Base-by-base conservation (phyloP, 2,888 invertebrate genomes). In the Spodoptera picta region DNA sequence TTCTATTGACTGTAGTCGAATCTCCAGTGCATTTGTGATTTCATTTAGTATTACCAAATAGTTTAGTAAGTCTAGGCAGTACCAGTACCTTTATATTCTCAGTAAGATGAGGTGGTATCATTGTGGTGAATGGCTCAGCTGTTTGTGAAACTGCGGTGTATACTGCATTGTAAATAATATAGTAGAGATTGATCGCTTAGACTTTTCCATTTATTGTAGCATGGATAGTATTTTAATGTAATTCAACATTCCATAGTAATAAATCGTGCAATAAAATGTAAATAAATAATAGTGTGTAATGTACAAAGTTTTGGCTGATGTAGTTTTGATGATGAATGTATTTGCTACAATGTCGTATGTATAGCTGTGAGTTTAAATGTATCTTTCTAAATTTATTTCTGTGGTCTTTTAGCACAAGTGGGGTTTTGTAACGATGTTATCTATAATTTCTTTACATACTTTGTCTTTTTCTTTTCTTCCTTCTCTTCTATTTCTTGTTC, bases 191-290 rank as follows among this genome's bases (percentile, higher is more conserved):
- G 68, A n/a, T 65, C 47, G 68, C 63, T 70, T 73, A 73, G 66
- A 62, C 51, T 69, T 69, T 80, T 70, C 54, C 61, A 76, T 69
- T 60, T 69, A 65, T 79, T 72, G 58, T 76, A 77, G 63, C 51
- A 53, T 77, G 69, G 65, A 64, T 77, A 69, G 60, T 77, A 73
- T 73, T 74, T 65, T 80, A 75, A 77, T 79, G 82, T 83, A 85
- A 82, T 81, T 83, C 68, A 83, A 93, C 94, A 94, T 94, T 94
- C 94, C 94, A 90, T 93, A 90, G 86, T 87, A 87, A 87, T 91
- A 88, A 89, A 69, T 69, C 77, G 86, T 90, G 93, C 83, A 85
- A 84, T 84, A 83, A 79, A 72, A 56, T 65, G 81, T 84, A 83
- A 69, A 72, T 75, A 79, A 80, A 79, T 79, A 84, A 83, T 77